Base-by-base conservation (phyloP, 2,888 invertebrate species). In the Apantesis nais region DNA sequence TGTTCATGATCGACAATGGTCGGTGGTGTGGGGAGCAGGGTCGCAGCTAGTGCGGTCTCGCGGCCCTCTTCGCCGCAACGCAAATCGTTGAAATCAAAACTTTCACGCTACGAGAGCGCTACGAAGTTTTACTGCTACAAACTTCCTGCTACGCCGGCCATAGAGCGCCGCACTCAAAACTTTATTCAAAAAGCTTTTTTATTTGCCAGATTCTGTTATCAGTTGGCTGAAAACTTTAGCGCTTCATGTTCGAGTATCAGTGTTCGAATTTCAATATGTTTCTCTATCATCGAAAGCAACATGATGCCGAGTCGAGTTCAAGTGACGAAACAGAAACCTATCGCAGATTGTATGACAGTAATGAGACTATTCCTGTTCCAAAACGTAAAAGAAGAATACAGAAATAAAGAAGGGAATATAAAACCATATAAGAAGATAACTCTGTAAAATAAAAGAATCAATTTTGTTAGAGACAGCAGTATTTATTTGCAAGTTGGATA, bases 51-150 rank as follows among this genome's bases (percentile, higher is more conserved):
- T 87, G 87, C 92, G 92, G 92, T 90, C 92, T 92, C 91, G 89
- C 91, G 91, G 93, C 90, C 92, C 91, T 92, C 89, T 91, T 90
- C 88, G 88, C 93, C 92, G 90, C 93, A 94, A 93, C 93, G 91
- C 94, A 94, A 94, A 94, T 95, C 94, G 94, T 95, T 93, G 95
- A 94, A 95, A 94, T 95, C 94, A 95, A 94, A 94, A 95, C 94
- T 95, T 95, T 95, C 95, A 93, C 95, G 94, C 94, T 94, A 93
- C 94, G 93, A 90, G 91, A 92, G 91, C 93, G 94, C 94, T 95
- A 95, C 95, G 93, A 94, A 94, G 94, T 95, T 95, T 94, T 93
- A 93, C 93, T 89, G 94, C 94, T 95, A 95, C 95, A 91, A 94
- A 94, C 94, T 95, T 95, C 94, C 95, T 94, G 94, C 94, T 94